phyloP scores from a whole-genome alignment of 2,113 vertebrate species.

The Siniperca knerii region DNA sequence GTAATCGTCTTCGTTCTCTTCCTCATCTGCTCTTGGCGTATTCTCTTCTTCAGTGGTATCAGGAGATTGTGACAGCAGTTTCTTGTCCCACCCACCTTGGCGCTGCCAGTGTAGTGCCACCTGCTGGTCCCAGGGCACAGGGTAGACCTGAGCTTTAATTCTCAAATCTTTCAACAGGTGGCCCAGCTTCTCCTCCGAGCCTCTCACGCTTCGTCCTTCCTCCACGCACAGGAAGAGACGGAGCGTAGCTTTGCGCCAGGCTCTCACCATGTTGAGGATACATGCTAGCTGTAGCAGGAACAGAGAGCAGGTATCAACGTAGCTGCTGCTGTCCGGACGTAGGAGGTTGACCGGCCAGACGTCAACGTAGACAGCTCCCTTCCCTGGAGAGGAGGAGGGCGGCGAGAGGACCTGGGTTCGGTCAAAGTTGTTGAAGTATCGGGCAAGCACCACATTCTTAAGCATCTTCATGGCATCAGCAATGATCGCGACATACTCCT shows the following conservation, averaged over 20 bases:
- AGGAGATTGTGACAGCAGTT: not conserved
- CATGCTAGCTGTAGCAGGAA: constrained; percentile 94
- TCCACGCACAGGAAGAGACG: constrained; percentile 93
- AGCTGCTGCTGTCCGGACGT: constrained; percentile 90
- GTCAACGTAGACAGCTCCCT: constrained; percentile 84
- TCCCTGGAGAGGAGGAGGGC: constrained; percentile 35
- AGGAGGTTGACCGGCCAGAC: constrained; percentile 93
- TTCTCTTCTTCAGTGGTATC: constrained; percentile 2
- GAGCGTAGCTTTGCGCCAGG: constrained; percentile 88
- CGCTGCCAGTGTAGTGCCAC: constrained; percentile 92
- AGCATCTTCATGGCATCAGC: constrained; percentile 93
- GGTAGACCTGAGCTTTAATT: constrained; percentile 88
- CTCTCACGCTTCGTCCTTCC: constrained; percentile 84
- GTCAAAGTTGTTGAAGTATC: constrained; percentile 88
- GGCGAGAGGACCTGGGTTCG: constrained; percentile 72
- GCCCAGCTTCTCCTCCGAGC: constrained; percentile 88
- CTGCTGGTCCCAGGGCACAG: constrained; percentile 90
- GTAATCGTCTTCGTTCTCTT: constrained; percentile 69
- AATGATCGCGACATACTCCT: constrained; percentile 90
- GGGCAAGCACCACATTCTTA: constrained; percentile 90
- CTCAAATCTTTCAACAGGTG: constrained; percentile 90
- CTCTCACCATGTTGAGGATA: constrained; percentile 90
- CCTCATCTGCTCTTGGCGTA: not conserved
- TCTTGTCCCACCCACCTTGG: constrained; percentile 49
- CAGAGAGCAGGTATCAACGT: constrained; percentile 92